Evolutionary conservation across 2,797 vertebrate species (phyloP), one percentile per base, ranked within the genome.

Genomic region (Bradypus variegatus): DNA sequence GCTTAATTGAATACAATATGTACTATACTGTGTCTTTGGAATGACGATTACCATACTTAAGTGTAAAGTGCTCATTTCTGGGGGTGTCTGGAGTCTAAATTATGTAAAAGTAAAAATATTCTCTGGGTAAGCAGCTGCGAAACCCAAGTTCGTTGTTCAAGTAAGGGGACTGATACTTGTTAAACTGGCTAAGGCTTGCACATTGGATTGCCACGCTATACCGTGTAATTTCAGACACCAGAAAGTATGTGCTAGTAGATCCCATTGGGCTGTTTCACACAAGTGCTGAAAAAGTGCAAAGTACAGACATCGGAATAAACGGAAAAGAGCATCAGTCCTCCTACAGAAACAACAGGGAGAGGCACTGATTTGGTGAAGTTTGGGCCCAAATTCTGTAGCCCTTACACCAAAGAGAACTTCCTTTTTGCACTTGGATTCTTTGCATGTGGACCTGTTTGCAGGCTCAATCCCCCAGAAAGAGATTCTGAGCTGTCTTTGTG

Each of bases 11-110:
- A 95, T 95, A 91, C 95, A 95, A 77, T 86, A 77, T 82, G 62
- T 62, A 53, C 93, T 89, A 79, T 93, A 31, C 92, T 91, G 92
- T 94, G 94, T 80, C 91, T 92, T 85, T 94, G 86, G 91, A 94
- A 93, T 82, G 94, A 91, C 15, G 82, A 4, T 77, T 88, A 81
- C 94, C 89, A 80, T 13, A 3, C 89, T 93, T 88, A 94, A 87
- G 93, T 89, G 41, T 91, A 53, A 86, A 62, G 92, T 96, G 95
- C 91, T 97, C 94, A 93, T 96, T 96, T 97, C 90, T 94, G 94
- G 94, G 94, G 81, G 83, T 78, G 93, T 96, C 9, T 0, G 81
- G 92, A 90, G 94, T 93, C 92, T 96, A 90, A 92, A 96, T 96
- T 96, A 94, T 94, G 89, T 95, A 96, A 93, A 94, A 97, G 92